phyloP scores from a whole-genome alignment of 2,113 vertebrate genomes.

The Pedionomus torquatus region DNA sequence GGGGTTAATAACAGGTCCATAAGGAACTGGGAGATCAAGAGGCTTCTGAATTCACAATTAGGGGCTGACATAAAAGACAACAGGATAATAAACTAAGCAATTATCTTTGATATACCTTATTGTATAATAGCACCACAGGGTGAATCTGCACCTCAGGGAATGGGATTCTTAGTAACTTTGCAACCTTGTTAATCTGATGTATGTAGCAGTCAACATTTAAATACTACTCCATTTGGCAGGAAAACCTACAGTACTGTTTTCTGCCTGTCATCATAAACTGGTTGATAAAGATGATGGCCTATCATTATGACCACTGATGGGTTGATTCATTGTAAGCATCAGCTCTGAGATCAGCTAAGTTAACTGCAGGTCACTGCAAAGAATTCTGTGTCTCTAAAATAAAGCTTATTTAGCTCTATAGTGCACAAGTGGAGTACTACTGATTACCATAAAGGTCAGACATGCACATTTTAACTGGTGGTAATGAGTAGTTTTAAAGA shows the following conservation, averaged over 20 bases:
- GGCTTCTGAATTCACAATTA: slow-evolving; percentile 69
- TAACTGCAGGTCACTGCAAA: slow-evolving; percentile 76
- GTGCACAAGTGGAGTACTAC: slow-evolving; percentile 68
- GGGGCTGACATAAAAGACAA: slow-evolving; percentile 72
- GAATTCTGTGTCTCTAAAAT: slow-evolving; percentile 73
- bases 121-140: slow-evolving; percentile 67
- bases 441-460: slow-evolving; percentile 86
- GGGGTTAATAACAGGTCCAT: slow-evolving; percentile 68
- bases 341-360: slow-evolving; percentile 70
- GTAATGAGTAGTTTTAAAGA: slow-evolving; percentile 84
- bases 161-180: slow-evolving; percentile 58
- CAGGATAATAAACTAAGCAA: slow-evolving; percentile 78
- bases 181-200: slow-evolving; percentile 73
- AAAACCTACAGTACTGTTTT: slow-evolving; percentile 57
- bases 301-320: slow-evolving; percentile 71
- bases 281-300: slow-evolving; percentile 75
- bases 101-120: slow-evolving; percentile 76
- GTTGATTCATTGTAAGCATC: slow-evolving; percentile 66
- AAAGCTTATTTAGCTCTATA: slow-evolving; percentile 76
- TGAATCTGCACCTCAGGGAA: slow-evolving; percentile 68
- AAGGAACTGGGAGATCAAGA: slow-evolving; percentile 64
- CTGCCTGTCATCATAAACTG: slow-evolving; percentile 66
- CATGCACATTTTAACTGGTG: slow-evolving; percentile 79
- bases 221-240: slow-evolving; percentile 33
- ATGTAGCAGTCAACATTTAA: slow-evolving; percentile 72